Evolutionary conservation across 1,140 invertebrate genomes (phyloP), one percentile per base, ranked within the genome.

Genomic region (Zaprionus vittiger): DNA sequence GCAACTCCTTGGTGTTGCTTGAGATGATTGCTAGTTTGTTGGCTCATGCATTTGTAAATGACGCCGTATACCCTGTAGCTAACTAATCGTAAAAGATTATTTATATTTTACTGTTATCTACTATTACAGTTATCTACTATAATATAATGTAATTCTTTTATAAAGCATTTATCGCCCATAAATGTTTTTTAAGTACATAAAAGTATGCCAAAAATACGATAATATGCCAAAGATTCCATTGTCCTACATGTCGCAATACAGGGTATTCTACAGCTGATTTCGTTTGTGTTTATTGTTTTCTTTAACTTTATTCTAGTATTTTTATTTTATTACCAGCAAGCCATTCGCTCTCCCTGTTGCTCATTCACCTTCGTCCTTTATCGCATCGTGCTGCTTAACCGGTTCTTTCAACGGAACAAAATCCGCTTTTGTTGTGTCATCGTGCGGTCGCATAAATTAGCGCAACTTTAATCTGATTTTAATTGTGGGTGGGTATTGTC

Each of bases 391-490:
- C 31, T 52, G 22, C 67, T 57, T 59, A 38, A 56, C 54, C 66
- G 44, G 55, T 56, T 67, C 47, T 63, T 59, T 47, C 49, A 64
- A 22, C 47, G 71, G 65, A 52, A 67, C 41, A 69, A 73, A 78
- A 73, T 78, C 57, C 73, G 75, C 79, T 85, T 68, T 89, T 90
- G 85, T 85, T 90, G 80, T 89, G 85, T 82, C 85, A 80, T 75
- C 85, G 85, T 89, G 85, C 86, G 85, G 85, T 85, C 73, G 85
- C 85, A 89, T 89, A 89, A 89, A 89, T 89, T 89, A 89, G 85
- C 85, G 81, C 73, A 85, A 90, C 85, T 89, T 89, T 89, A 89
- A 89, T 89, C 85, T 90, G 85, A 89, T 89, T 89, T 89, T 89
- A 89, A 89, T 89, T 90, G 85, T 80, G 81, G 83, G 71, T 73